These are phyloP conservation scores for Anneissia japonica DNA, from an alignment of 35 echinoderm and acorn worm species.

Conservation along the genomic window DNA sequence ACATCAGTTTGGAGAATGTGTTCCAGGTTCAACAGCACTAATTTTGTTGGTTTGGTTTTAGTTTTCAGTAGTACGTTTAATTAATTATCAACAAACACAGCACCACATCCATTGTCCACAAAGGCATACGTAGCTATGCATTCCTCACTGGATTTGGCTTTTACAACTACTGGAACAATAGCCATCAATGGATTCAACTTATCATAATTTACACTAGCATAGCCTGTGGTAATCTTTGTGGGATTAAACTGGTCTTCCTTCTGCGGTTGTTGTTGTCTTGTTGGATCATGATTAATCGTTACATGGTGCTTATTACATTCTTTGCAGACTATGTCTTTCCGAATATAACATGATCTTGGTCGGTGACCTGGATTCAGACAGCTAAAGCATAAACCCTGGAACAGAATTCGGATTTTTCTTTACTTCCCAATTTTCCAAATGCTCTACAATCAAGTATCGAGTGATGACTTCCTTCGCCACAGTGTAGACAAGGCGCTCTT, in stretches of 20 bases:
- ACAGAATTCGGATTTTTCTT: neutral
- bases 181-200: neutral
- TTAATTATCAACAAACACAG: neutral
- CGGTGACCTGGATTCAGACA: conserved; percentile 5
- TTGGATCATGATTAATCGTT: neutral
- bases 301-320: neutral
- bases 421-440: neutral
- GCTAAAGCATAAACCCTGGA: neutral
- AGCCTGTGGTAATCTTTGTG: neutral
- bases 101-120: neutral
- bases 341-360: neutral
- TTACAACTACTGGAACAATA: neutral
- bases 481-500: neutral
- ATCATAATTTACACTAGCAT: neutral
- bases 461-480: neutral
- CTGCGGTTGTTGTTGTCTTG: neutral
- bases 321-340: neutral
- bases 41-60: conserved; percentile 8
- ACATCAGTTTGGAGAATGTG: neutral
- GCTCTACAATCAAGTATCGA: neutral
- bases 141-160: neutral
- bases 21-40: conserved; percentile 2
- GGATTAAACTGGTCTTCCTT: neutral
- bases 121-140: conserved; percentile 1
- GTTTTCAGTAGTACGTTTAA: neutral